phyloP scores from a whole-genome alignment of 2,888 invertebrate species.

The Leuctra nigra region DNA sequence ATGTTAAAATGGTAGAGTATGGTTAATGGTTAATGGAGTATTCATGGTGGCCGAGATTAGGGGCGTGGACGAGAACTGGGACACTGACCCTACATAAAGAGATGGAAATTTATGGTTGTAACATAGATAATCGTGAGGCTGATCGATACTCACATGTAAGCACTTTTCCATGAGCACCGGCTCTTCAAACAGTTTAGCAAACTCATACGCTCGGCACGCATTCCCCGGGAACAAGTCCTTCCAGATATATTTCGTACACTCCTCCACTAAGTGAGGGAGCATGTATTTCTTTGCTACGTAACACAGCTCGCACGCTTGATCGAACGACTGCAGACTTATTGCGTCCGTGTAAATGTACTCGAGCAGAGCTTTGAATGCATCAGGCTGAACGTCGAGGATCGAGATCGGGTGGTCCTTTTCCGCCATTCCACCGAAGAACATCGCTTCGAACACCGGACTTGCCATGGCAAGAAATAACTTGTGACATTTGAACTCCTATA shows the following conservation, averaged over 20 bases:
- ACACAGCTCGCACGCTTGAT: constrained; percentile 79
- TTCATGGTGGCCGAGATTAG: no score
- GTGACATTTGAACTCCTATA: constrained; percentile 62
- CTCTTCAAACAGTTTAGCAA: constrained; percentile 79
- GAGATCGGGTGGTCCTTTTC: constrained; percentile 69
- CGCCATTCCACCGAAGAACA: constrained; percentile 80
- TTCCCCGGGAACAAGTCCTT: constrained; percentile 70
- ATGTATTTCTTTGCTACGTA: constrained; percentile 86
- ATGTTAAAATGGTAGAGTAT: no score
- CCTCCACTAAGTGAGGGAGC: constrained; percentile 73
- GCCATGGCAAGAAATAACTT: constrained; percentile 79
- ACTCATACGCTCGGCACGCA: constrained; percentile 79
- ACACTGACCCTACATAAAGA: no score
- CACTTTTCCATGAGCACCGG: constrained; percentile 74
- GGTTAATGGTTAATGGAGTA: no score
- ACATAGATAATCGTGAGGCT: no score
- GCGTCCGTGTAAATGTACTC: constrained; percentile 81
- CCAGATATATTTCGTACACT: constrained; percentile 80
- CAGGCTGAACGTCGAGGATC: constrained; percentile 78
- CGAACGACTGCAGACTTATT: constrained; percentile 72
- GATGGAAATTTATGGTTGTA: no score
- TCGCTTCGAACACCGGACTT: constrained; percentile 81
- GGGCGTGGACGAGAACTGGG: no score
- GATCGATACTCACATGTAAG: constrained; percentile 58
- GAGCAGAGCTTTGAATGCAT: constrained; percentile 73